These are phyloP conservation scores for Heliconius aoede DNA, from an alignment of 2,888 invertebrate genomes.

Conservation along the genomic window DNA sequence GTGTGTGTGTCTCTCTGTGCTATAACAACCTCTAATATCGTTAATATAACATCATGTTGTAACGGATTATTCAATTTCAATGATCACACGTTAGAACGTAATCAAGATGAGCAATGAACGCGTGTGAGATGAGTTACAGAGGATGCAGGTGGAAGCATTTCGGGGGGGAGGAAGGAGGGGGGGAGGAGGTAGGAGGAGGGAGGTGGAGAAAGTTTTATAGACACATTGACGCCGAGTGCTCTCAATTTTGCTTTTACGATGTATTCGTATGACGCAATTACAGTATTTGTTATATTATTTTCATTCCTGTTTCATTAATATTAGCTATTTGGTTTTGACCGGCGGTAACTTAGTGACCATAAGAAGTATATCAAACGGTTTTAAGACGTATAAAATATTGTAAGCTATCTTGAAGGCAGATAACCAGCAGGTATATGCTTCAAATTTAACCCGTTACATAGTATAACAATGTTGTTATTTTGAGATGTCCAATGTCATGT, in stretches of 20 bases:
- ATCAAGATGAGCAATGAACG: constrained; percentile 13
- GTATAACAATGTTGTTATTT: no score
- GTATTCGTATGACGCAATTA: constrained; percentile 35
- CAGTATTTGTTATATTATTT: constrained; percentile 14
- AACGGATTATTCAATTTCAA: constrained; percentile 53
- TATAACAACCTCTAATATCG: background rate
- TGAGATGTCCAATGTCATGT: no score
- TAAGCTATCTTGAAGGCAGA: no score
- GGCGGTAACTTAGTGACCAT: background rate
- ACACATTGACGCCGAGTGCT: constrained; percentile 50
- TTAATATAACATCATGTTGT: constrained; percentile 20
- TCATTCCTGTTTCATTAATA: background rate
- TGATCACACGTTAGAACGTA: constrained; percentile 45
- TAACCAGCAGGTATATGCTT: no score
- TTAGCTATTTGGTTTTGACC: background rate
- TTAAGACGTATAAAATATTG: background rate
- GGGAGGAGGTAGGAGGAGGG: constrained; percentile 12
- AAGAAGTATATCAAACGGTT: background rate
- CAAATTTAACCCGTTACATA: no score
- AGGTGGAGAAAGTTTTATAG: constrained; percentile 55
- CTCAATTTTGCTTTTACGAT: constrained; percentile 39
- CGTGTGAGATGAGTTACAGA: background rate
- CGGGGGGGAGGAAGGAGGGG: constrained; percentile 3
- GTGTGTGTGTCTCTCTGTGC: no score
- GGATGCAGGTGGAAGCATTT: background rate